Evolutionary conservation across 2,113 vertebrate species (phyloP).

Genomic region (Phalacrocorax brasilianus): DNA sequence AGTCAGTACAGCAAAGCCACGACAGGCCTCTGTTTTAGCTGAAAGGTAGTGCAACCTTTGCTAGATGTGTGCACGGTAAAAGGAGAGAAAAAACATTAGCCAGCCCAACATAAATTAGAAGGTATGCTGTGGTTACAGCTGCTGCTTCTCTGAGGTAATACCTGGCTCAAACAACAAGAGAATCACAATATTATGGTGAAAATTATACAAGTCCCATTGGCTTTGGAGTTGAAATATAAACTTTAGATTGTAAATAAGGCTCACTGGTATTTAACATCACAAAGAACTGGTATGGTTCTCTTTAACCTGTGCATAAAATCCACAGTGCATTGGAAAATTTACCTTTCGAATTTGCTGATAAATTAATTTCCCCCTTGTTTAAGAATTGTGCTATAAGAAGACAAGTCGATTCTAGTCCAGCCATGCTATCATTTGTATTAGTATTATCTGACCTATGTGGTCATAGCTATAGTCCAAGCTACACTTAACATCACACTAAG

Average conservation of each 20-base stretch:
- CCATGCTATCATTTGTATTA: not conserved
- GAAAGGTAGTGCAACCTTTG: not conserved
- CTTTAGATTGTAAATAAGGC: not conserved
- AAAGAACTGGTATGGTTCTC: not conserved
- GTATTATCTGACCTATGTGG: not conserved
- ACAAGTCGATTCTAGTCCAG: not conserved
- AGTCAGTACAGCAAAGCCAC: not conserved
- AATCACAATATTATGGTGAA: not conserved
- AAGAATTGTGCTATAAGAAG: not conserved
- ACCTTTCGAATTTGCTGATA: not conserved
- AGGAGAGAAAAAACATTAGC: not conserved
- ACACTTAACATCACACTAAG: not conserved
- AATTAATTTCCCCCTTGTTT: not conserved
- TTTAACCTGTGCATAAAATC: not conserved
- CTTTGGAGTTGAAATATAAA: not conserved
- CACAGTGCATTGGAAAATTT: not conserved
- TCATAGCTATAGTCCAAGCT: not conserved
- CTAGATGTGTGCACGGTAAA: not conserved
- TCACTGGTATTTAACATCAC: not conserved
- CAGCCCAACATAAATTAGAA: not conserved
- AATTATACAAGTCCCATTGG: not conserved
- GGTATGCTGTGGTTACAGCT: not conserved
- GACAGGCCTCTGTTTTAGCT: not conserved
- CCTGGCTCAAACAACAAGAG: not conserved
- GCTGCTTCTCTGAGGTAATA: not conserved